These are phyloP conservation scores for Apostichopus parvimensis DNA, from an alignment of 35 echinoderm and acorn worm species.

Conservation along the genomic window DNA sequence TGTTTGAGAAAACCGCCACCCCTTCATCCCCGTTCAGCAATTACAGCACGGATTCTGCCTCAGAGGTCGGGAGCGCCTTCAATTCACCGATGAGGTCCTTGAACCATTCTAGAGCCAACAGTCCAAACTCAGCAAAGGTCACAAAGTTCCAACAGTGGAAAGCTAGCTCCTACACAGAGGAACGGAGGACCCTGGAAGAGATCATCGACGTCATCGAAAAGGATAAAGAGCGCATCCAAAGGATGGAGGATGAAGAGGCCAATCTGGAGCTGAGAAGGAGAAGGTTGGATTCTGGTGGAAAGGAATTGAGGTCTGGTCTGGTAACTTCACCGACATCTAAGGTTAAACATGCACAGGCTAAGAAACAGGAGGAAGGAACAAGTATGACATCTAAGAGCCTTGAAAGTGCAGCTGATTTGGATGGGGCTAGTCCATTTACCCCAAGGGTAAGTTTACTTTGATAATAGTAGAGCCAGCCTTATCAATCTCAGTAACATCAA, in stretches of 20 bases:
- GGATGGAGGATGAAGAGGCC: constrained; percentile 23
- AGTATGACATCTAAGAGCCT: constrained; percentile 39
- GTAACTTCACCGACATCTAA: constrained; percentile 24
- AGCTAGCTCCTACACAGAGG: constrained; percentile 64
- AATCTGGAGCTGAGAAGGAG: constrained; percentile 54
- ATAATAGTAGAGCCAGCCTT: too few relatives aligned
- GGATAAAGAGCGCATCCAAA: constrained; percentile 38
- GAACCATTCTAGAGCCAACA: constrained; percentile 64
- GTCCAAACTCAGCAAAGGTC: constrained; percentile 73
- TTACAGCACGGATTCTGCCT: constrained; percentile 92
- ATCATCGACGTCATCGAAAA: constrained; percentile 49
- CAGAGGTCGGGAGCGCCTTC: constrained; percentile 91
- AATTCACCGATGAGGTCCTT: constrained; percentile 89
- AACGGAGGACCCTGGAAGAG: constrained; percentile 64
- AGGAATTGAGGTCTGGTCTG: constrained; percentile 40
- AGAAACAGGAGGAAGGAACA: constrained; percentile 45
- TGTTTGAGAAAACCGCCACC: constrained; percentile 58
- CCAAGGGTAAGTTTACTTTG: constrained; percentile 60
- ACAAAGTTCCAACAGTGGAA: constrained; percentile 89
- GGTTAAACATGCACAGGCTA: constrained; percentile 8
- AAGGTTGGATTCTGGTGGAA: constrained; percentile 44
- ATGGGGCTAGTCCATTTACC: constrained; percentile 65
- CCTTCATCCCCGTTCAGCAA: constrained; percentile 76
- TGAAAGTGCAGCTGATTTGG: constrained; percentile 40
- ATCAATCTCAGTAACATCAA: too few relatives aligned